Percentiles rank a stretch among this genome's conserved stretches.
Conservation (phyloP, 2,888 invertebrate species). For the Rhagium mordax region DNA sequence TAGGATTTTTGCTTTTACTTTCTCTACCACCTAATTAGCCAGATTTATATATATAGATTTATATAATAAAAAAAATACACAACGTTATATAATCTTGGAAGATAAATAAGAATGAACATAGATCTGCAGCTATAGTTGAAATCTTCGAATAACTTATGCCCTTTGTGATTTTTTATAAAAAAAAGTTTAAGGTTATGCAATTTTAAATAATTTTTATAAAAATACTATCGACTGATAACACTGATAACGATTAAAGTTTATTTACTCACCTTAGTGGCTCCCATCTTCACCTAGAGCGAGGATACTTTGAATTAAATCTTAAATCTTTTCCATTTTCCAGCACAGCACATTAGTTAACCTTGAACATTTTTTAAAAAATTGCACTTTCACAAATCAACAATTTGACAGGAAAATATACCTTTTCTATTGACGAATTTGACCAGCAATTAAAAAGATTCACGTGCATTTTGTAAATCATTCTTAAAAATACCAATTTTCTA, state of each 20-base stretch:
- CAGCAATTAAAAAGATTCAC: no score
- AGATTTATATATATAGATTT: not conserved
- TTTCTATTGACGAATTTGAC: no score
- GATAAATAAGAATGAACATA: not conserved
- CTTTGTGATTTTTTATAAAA: not conserved
- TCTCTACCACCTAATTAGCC: not conserved
- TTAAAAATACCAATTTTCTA: no score
- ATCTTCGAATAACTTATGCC: not conserved
- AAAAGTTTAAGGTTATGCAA: not conserved
- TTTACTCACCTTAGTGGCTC: constrained; percentile 12
- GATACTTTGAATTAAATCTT: not conserved
- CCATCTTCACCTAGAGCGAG: constrained; percentile 1
- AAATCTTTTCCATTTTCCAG: constrained; percentile 2
- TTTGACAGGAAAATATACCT: not conserved
- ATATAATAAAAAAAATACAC: not conserved
- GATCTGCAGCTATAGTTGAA: not conserved
- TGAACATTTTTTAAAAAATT: constrained; percentile 2
- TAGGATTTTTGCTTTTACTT: no score
- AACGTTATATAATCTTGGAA: not conserved
- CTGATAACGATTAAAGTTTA: not conserved
- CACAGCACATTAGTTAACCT: constrained; percentile 8
- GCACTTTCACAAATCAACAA: not conserved
- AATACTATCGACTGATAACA: not conserved
- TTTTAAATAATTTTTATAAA: not conserved
- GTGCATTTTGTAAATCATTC: no score